Evolutionary conservation across 2,797 vertebrate genomes (phyloP), one percentile per base, ranked within the genome.

Genomic region (Sylvia borin): DNA sequence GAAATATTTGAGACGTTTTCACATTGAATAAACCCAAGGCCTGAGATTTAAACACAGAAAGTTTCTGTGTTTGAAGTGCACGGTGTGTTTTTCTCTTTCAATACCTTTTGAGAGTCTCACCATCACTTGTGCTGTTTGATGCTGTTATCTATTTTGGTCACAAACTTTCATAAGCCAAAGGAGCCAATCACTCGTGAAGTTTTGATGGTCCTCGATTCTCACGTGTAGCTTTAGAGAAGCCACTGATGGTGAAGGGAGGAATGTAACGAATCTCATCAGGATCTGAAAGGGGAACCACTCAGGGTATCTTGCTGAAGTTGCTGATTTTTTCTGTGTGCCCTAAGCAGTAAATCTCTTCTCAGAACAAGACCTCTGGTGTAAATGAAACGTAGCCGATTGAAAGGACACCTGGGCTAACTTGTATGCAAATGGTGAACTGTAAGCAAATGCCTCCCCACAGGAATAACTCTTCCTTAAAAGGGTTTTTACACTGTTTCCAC

Each of bases 271-370:
- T 55, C 61, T 86, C 62, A 29, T 19, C 76, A 85, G 57, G 34
- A 77, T 82, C 90, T 25, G 62, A 93, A 95, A 91, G 58, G 38
- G 77, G 91, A 89, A 89, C 60, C 70, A 85, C 91, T 72, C 2
- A 7, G n/a, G 24, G 8, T 17, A 5, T 92, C 42, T 78, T 92
- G 68, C 75, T 92, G 48, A 93, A 31, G 5, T 67, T 65, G 81
- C 74, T 80, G 5, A 16, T 90, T 96, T 92, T 92, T 64, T 54
- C 57, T 75, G 25, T 67, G 62, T 85, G 27, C 40, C 11, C 68
- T 88, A 67, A 38, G 65, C 50, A 78, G 19, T 29, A 90, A 85
- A 76, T 68, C 16, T 87, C 61, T 74, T 88, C 75, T 70, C 0
- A 7, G 78, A 65, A 77, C 3, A 27, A 60, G 62, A 34, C 18